Evolutionary conservation across 2,888 invertebrate genomes (phyloP).

Genomic region (Plemyria rubiginata): DNA sequence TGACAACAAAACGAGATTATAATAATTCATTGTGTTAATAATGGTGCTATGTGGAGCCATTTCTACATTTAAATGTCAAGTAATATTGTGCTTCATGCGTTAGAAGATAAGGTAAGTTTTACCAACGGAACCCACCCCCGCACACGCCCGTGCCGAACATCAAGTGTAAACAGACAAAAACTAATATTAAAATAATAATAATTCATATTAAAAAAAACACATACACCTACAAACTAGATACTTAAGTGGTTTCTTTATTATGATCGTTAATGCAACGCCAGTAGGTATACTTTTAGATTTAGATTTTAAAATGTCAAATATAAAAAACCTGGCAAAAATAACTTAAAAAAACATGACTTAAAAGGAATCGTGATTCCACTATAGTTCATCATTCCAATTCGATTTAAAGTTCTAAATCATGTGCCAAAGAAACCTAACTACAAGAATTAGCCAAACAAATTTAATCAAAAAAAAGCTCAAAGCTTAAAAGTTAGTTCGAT

Average conservation of each 20-base stretch:
- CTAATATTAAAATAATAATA: slow-evolving; percentile 62
- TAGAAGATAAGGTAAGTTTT: slow-evolving; percentile 12
- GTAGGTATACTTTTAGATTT: slow-evolving; percentile 26
- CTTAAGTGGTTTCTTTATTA: slow-evolving; percentile 62
- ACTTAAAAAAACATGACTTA: slow-evolving; percentile 37
- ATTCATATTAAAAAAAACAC: slow-evolving; percentile 72
- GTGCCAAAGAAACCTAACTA: slow-evolving; percentile 35
- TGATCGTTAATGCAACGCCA: slow-evolving; percentile 36
- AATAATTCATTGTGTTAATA: too few species aligned
- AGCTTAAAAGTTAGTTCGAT: slow-evolving; percentile 56
- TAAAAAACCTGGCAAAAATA: slow-evolving; percentile 25
- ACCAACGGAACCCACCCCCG: slow-evolving; percentile 41
- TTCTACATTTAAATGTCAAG: slow-evolving; percentile 11
- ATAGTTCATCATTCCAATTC: slow-evolving; percentile 24
- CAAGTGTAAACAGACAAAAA: slow-evolving; percentile 70
- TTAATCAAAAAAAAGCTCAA: slow-evolving; percentile 54
- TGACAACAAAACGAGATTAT: too few species aligned
- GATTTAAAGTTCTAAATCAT: slow-evolving; percentile 24
- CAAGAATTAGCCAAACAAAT: slow-evolving; percentile 35
- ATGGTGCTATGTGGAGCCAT: too few species aligned
- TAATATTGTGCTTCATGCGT: slow-evolving; percentile 9
- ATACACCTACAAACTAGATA: slow-evolving; percentile 77
- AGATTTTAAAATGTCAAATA: slow-evolving; percentile 21
- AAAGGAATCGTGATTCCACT: slow-evolving; percentile 32
- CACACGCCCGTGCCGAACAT: slow-evolving; percentile 61